A percentile compares a stretch with the other conserved stretches of the same genome.
Conservation (phyloP, 2,797 vertebrate species). For the Halcyon smyrnensis region DNA sequence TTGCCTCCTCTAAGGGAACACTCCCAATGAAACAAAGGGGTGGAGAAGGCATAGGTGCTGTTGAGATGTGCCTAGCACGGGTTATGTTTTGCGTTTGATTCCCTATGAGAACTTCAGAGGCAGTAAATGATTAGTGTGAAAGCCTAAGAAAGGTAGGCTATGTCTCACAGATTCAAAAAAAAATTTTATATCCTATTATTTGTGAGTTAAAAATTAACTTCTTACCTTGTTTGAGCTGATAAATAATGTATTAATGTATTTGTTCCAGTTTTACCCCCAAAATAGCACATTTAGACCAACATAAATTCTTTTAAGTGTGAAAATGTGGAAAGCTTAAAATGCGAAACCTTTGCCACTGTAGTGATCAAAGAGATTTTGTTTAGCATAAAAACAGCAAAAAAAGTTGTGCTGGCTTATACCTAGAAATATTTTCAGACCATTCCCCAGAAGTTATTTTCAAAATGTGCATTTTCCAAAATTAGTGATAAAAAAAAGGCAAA, state of each 20-base stretch:
- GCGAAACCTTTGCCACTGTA: not conserved
- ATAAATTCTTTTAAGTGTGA: not conserved
- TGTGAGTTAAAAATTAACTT: not conserved
- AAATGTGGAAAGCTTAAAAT: not conserved
- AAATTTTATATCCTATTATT: not conserved
- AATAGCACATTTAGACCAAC: not conserved
- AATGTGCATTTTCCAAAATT: not conserved
- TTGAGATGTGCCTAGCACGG: not conserved
- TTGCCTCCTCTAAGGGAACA: not conserved
- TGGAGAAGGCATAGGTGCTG: not conserved
- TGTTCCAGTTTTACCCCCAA: not conserved
- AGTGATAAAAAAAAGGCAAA: not conserved
- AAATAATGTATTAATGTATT: not conserved
- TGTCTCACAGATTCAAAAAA: not conserved
- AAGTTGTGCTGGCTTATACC: not conserved
- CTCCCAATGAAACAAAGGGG: not conserved
- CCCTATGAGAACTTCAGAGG: not conserved
- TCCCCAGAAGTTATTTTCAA: not conserved
- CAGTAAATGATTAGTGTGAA: not conserved
- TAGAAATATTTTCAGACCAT: not conserved
- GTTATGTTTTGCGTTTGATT: not conserved
- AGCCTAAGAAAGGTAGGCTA: not conserved
- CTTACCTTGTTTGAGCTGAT: not conserved
- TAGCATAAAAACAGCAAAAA: not conserved
- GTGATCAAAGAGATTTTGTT: not conserved